Evolutionary conservation across 2,797 vertebrate genomes (phyloP), one percentile per base, ranked within the genome.

Genomic region (Myotis vivesi): DNA sequence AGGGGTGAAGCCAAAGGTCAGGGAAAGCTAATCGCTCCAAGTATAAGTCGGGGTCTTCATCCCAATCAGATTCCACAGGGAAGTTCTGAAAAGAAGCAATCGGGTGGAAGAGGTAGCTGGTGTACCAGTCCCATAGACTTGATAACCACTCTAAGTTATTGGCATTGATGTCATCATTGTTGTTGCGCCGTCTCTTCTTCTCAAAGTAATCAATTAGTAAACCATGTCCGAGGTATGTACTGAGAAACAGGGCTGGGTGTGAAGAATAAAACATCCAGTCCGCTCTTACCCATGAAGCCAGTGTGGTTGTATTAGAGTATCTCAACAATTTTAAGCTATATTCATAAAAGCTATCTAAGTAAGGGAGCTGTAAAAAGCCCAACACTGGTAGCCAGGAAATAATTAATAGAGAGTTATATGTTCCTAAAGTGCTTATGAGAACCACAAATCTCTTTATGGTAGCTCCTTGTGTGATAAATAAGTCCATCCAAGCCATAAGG

Each of bases 251-350:
- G 59, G 99, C 99, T 0, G 99, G 99, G 89, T 99, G 99, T 1
- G 99, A 99, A 0, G 99, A 99, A 96, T 99, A 99, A 98, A 99
- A 99, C 97, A 99, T 99, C 99, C 99, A 99, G 86, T 99, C 99
- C 0, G 99, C 99, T 97, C 99, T 98, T 9, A 99, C 99, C 98
- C 99, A 99, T 5, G 99, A 99, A 95, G 99, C 99, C 84, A 99
- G 95, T 12, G 99, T 98, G 46, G 99, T 99, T 81, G 99, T 99
- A 98, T 99, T 99, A 1, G 99, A 99, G 20, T 99, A 99, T 36
- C 99, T 98, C 72, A 99, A 98, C 87, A 99, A 98, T 98, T 99
- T 99, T 96, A 99, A 98, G 95, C 99, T 99, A 97, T 99, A 99
- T 91, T 99, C 99, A 1, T 99, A 99, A 97, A 99, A 99, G 95